Evolutionary conservation across 2,888 invertebrate genomes (phyloP), one percentile per base, ranked within the genome.

Genomic region (Polyploca ridens): DNA sequence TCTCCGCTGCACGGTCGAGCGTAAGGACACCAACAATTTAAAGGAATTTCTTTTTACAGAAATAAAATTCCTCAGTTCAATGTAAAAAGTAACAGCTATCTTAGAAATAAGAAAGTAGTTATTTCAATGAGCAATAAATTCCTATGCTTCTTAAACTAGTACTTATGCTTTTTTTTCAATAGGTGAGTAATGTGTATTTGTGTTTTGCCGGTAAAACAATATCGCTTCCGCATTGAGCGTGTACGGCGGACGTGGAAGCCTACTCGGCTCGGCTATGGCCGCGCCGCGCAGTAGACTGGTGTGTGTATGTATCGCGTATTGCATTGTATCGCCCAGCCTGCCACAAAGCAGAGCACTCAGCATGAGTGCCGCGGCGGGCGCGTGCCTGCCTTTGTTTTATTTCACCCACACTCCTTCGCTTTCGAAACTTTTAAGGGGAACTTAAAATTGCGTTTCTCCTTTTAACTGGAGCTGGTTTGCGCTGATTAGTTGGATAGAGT

Each of bases 341-440:
- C 88, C 89, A 90, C 91, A 93, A 93, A 91, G 91, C 93, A 87
- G 89, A 90, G 90, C 92, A 93, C 93, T 93, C 92, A 90, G 89
- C 85, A 87, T 83, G 91, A 93, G 93, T 93, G 91, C 86, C 87
- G 86, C 83, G 84, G 83, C 88, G 90, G 86, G 87, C 90, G 90
- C 87, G 89, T 87, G 88, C 87, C 84, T 82, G 86, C 90, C 88
- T 91, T 93, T 93, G 93, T 93, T 93, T 90, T 91, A 91, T 91
- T 90, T 90, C 90, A 89, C 92, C 86, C 91, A 89, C 87, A 90
- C 91, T 89, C 85, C 90, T 90, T 82, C 86, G 83, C 89, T 89
- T 91, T 89, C 83, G 83, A 90, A 92, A 91, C 90, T 91, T 92
- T 90, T 87, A 87, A 89, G 88, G 82, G 86, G 84, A 86, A 86